Evolutionary conservation across 1,140 invertebrate genomes (phyloP).

Genomic region (Babylonia areolata): DNA sequence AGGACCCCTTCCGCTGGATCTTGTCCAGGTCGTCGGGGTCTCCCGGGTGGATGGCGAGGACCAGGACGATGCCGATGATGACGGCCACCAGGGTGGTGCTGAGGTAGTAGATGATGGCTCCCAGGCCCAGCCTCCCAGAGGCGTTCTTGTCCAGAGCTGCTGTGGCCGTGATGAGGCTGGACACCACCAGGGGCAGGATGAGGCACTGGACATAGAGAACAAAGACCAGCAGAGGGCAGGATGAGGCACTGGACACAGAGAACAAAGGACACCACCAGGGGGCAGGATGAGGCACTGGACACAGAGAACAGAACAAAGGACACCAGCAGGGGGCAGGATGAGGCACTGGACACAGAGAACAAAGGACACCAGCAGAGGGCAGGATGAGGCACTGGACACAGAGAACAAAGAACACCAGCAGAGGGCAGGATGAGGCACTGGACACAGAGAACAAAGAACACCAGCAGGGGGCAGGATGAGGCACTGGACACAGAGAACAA

Average conservation of each 20-base stretch:
- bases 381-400: too few species aligned
- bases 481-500: too few species aligned
- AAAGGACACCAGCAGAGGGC: too few species aligned
- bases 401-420: too few species aligned
- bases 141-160: constrained; percentile 65
- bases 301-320: too few species aligned
- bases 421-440: too few species aligned
- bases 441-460: too few species aligned
- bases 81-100: constrained; percentile 85
- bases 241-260: not conserved
- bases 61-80: constrained; percentile 68
- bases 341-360: too few species aligned
- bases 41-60: constrained; percentile 69
- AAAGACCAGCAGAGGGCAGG: not conserved
- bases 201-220: constrained; percentile 45
- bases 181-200: constrained; percentile 77
- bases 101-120: constrained; percentile 93
- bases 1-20: constrained; percentile 46
- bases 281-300: too few species aligned
- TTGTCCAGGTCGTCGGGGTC: constrained; percentile 39
- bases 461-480: too few species aligned
- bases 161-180: constrained; percentile 74
- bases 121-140: constrained; percentile 62
- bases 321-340: too few species aligned
- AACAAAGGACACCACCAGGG: too few species aligned